Conservation (phyloP, 2,797 vertebrate genomes). For the Megalops cyprinoides region DNA sequence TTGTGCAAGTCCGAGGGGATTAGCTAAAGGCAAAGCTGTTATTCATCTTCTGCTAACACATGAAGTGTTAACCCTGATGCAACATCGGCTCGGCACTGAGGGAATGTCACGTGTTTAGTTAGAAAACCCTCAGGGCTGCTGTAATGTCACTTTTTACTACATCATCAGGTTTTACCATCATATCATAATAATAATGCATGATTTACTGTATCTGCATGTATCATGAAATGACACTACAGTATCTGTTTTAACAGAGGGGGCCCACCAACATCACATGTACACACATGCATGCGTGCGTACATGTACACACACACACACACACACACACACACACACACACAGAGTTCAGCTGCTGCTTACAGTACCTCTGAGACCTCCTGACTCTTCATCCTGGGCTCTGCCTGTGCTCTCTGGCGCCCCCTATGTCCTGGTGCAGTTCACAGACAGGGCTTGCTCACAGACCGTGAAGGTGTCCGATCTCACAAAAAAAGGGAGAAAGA, state of each 20-base stretch:
- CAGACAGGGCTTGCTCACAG: background rate
- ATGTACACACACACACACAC: background rate
- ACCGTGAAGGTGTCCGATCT: too few species aligned
- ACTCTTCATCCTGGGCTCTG: conserved; percentile 1
- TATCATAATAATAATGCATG: too few species aligned
- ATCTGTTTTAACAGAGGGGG: background rate
- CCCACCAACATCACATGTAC: background rate
- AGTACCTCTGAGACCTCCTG: conserved; percentile 2
- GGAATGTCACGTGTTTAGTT: background rate
- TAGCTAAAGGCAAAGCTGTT: too few species aligned
- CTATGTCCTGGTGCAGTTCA: background rate
- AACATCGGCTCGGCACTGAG: conserved; percentile 27
- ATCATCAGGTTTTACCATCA: too few species aligned
- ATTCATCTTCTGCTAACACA: background rate
- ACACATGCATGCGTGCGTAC: background rate
- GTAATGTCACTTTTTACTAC: background rate
- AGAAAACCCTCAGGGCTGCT: background rate
- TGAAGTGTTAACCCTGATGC: background rate
- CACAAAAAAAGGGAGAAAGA: too few species aligned
- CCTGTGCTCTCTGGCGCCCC: background rate
- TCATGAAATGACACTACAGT: background rate
- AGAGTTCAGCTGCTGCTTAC: conserved; percentile 15
- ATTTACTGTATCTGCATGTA: background rate
- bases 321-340: conserved; percentile 7
- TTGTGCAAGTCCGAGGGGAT: too few species aligned